Evolutionary conservation across 1,140 invertebrate genomes (phyloP).

Genomic region (Triops longicaudatus): DNA sequence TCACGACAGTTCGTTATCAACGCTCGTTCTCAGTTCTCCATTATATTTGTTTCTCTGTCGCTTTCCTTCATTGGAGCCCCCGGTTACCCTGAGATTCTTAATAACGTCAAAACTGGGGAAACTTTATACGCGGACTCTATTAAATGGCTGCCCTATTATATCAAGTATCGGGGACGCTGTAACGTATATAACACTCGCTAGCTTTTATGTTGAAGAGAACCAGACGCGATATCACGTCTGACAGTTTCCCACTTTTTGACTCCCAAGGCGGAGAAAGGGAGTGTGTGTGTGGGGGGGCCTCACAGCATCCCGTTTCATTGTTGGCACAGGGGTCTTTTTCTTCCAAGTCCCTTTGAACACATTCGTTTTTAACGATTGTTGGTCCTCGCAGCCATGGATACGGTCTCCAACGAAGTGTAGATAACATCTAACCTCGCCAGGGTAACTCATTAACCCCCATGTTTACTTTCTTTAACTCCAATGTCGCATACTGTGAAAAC

Average conservation of each 20-base stretch:
- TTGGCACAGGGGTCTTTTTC: background rate
- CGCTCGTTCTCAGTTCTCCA: background rate
- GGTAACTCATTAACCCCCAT: background rate
- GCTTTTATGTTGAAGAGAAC: background rate
- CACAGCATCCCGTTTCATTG: background rate
- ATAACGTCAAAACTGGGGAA: background rate
- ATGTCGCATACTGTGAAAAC: background rate
- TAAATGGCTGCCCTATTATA: background rate
- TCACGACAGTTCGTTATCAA: constrained; percentile 2
- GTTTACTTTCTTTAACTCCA: background rate
- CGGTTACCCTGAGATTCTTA: background rate
- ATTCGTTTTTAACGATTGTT: constrained; percentile 10
- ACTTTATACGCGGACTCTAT: background rate
- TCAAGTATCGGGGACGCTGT: background rate
- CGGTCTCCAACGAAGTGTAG: background rate
- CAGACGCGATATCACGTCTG: background rate
- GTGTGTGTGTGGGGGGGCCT: background rate
- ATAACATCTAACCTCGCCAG: constrained; percentile 11
- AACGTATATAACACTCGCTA: background rate
- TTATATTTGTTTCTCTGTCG: background rate
- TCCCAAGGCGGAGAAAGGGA: background rate
- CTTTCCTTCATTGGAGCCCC: no score
- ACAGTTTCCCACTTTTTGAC: background rate
- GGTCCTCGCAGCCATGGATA: background rate
- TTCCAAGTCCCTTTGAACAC: background rate